These are phyloP conservation scores for Lottia gigantea DNA, from an alignment of 2,888 invertebrate genomes.

Conservation along the genomic window DNA sequence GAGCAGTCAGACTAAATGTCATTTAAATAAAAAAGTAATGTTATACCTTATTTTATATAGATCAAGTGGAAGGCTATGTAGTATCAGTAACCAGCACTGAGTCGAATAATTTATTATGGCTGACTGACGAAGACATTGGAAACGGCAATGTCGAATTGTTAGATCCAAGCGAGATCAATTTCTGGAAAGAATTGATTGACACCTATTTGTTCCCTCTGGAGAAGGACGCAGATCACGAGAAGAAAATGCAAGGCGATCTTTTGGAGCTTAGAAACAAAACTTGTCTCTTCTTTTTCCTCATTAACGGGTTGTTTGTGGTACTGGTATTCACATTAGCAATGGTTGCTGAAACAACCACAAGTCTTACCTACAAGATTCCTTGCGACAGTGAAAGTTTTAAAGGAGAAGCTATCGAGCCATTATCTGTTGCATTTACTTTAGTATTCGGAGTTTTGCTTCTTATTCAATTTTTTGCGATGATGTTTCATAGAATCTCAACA, in stretches of 20 bases:
- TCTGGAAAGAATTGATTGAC: slow-evolving; percentile 94
- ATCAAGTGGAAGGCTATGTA: neutral
- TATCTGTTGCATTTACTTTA: slow-evolving; percentile 93
- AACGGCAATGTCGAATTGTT: slow-evolving; percentile 91
- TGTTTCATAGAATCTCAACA: slow-evolving; percentile 98
- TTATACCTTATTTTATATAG: neutral
- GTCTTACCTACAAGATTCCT: slow-evolving; percentile 44
- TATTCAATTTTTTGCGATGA: slow-evolving; percentile 96
- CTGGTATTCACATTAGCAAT: slow-evolving; percentile 97
- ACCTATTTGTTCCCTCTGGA: slow-evolving; percentile 95
- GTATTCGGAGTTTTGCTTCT: slow-evolving; percentile 96
- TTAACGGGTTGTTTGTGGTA: slow-evolving; percentile 97
- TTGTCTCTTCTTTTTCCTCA: slow-evolving; percentile 83
- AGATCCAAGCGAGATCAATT: slow-evolving; percentile 78
- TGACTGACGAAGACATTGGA: slow-evolving; percentile 86
- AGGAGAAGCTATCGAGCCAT: slow-evolving; percentile 43
- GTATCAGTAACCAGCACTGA: neutral
- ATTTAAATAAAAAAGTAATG: no score
- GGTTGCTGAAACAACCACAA: slow-evolving; percentile 71
- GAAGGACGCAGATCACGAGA: slow-evolving; percentile 81
- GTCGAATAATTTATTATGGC: slow-evolving; percentile 83
- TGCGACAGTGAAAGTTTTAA: slow-evolving; percentile 30
- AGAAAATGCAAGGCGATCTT: slow-evolving; percentile 69
- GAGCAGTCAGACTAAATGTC: no score
- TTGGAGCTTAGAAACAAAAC: slow-evolving; percentile 92